phyloP scores from a whole-genome alignment of 64 coral and sea anemone genomes.

The Pachyseris speciosa region DNA sequence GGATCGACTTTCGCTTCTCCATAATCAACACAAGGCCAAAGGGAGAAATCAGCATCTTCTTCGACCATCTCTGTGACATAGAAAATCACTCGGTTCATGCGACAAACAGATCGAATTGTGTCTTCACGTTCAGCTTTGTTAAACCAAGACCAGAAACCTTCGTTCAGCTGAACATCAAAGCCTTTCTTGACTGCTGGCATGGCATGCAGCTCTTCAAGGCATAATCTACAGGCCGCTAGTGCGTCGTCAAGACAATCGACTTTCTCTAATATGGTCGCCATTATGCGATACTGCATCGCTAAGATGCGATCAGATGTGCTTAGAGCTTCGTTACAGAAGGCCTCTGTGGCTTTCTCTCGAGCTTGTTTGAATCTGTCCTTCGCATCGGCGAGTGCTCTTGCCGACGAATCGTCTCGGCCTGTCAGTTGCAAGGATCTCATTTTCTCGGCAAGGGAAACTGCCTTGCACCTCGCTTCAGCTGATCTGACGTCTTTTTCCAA shows the following conservation, averaged over 20 bases:
- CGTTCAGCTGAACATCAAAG: constrained; percentile 18
- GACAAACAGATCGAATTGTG: constrained; percentile 33
- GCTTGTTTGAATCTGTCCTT: constrained; percentile 43
- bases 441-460: not conserved
- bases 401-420: not conserved
- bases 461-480: not conserved
- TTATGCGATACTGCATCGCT: constrained; percentile 48
- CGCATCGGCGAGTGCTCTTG: not conserved
- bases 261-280: constrained; percentile 46
- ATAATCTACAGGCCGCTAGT: constrained; percentile 27
- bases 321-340: constrained; percentile 61
- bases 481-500: no score
- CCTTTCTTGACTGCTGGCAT: constrained; percentile 29
- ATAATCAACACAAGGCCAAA: constrained; percentile 39
- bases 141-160: not conserved
- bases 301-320: constrained; percentile 37
- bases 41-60: not conserved
- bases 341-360: not conserved
- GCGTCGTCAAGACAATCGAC: constrained; percentile 16
- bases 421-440: not conserved
- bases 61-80: not conserved
- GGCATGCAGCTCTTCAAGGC: constrained; percentile 45
- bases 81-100: constrained; percentile 5
- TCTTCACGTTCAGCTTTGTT: not conserved
- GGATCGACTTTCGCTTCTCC: constrained; percentile 2